A percentile compares a stretch with the other conserved stretches of the same genome.
Evolutionary conservation across 2,113 vertebrate genomes (phyloP).

Genomic region (Cacatua alba): DNA sequence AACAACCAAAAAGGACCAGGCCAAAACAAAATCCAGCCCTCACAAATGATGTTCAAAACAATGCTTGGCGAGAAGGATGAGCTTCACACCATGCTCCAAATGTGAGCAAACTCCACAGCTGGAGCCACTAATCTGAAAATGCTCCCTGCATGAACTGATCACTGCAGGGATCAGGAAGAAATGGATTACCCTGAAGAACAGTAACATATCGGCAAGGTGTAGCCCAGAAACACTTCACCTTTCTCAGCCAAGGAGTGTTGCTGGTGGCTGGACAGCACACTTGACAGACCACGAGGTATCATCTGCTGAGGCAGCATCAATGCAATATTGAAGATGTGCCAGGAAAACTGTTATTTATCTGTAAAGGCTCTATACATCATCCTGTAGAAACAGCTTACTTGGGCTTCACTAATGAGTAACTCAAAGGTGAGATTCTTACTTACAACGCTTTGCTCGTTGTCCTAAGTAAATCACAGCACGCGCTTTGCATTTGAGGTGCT

Average conservation of each 20-base stretch:
- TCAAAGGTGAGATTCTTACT: not conserved
- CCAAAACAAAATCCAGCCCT: constrained; percentile 22
- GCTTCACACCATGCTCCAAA: not conserved
- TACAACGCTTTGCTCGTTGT: fast-evolving
- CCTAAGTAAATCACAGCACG: not conserved
- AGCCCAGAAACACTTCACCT: not conserved
- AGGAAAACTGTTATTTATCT: not conserved
- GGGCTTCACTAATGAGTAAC: not conserved
- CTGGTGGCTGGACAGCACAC: not conserved
- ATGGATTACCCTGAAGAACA: not conserved
- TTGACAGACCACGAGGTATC: not conserved
- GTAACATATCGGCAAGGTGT: not conserved
- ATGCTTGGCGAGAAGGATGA: constrained; percentile 24
- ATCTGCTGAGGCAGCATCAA: fast-evolving
- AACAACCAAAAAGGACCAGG: not conserved
- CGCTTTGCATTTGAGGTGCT: not conserved
- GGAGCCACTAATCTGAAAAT: not conserved
- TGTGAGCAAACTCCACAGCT: not conserved
- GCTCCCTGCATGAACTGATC: not conserved
- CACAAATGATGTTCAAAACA: constrained; percentile 34
- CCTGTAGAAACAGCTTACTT: not conserved
- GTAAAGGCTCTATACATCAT: not conserved
- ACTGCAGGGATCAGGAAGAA: not conserved
- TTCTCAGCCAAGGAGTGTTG: not conserved
- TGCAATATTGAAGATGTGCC: not conserved